Conservation (phyloP, 2,113 vertebrate genomes). For the Gasterosteus nipponicus region DNA sequence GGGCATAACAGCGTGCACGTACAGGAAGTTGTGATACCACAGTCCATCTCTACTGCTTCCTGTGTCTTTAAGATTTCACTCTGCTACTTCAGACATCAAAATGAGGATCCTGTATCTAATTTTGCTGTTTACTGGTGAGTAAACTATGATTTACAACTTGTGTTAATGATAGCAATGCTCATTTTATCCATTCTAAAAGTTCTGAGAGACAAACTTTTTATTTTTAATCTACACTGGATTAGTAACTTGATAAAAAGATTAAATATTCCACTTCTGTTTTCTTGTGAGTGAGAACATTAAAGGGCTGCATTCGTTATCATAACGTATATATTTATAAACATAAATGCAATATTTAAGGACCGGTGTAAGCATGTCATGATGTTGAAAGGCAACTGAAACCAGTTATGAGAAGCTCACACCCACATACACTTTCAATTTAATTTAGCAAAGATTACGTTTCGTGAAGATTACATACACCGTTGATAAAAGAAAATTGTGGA, state of each 20-base stretch:
- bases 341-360: background rate
- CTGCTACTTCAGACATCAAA: background rate
- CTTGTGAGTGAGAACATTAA: too few species aligned
- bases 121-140: constrained; percentile 68
- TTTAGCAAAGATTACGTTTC: too few species aligned
- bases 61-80: background rate
- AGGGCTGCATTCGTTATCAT: background rate
- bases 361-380: background rate
- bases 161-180: background rate
- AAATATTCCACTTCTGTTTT: background rate
- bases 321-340: background rate
- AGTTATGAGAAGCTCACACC: background rate
- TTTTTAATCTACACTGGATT: background rate
- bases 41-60: constrained; percentile 43
- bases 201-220: background rate
- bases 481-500: background rate
- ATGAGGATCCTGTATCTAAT: constrained; percentile 60
- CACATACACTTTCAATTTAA: background rate
- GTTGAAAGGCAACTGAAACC: background rate
- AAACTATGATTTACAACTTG: background rate
- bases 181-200: background rate
- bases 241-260: background rate
- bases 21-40: constrained; percentile 45
- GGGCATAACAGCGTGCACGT: rapidly evolving
- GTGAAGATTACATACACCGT: background rate